Base-by-base conservation (phyloP, 1,140 invertebrate species). In the Stegodyphus mimosarum region DNA sequence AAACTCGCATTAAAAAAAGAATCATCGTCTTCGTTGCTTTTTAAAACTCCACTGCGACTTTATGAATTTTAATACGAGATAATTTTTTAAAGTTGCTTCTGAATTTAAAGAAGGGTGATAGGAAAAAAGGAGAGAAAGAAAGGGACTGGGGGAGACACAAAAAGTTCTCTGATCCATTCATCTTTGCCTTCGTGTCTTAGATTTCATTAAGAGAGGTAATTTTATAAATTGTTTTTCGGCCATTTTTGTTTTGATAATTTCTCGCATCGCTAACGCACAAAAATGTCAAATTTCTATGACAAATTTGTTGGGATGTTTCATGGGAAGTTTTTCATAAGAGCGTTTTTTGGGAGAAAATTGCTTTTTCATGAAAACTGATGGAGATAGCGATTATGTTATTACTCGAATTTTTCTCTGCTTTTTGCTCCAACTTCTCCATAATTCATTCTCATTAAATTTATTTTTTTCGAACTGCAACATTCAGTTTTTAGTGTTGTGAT, bases 361-460 rank as follows among this genome's bases (percentile, higher is more conserved):
- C 60, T 77, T 55, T 77, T 67, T 77, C 63, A 77, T 77, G 75
- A 77, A 77, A 77, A 77, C 75, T 77, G 75, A 77, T 77, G 75
- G 67, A 13, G 75, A 66, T n/a, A 33, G 63, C 15, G 75, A 77
- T 77, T 77, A 77, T 18, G 75, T 77, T 77, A 67, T 77, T 77
- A 74, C 33, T 33, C 33, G 33, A 33, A 33, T 33, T 33, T 33
- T 33, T 33, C 33, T 33, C 33, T 33, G 33, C 33, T 33, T 33
- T 33, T 33, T 33, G 33, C 33, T 33, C 33, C 33, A 33, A 33
- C 33, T 33, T 11, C 6, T 60, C 75, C 33, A 50, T 60, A 49
- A 77, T 77, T 49, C 53, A 77, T 77, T 66, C 49, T 77, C 75
- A 77, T 77, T 77, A 67, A 4, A 70, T 70, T 70, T 17, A 17